Conservation (phyloP, 2,113 vertebrate species). For the Pollimyrus isidori region DNA sequence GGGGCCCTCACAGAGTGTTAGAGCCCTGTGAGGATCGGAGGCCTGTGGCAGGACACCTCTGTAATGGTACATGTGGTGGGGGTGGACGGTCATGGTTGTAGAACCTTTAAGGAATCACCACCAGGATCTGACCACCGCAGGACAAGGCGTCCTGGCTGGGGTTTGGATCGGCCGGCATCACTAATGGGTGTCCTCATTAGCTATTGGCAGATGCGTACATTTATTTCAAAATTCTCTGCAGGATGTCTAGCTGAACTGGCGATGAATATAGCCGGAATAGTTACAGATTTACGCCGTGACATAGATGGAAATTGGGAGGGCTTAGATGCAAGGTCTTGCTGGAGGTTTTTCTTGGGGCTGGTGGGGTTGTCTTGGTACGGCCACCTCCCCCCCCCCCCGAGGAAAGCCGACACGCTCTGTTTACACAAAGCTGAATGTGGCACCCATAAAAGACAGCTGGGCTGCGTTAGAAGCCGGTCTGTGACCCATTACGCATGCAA, state of each 20-base stretch:
- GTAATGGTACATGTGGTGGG: not conserved
- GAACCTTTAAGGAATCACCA: not conserved
- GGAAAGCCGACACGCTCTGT: not conserved
- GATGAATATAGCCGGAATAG: not conserved
- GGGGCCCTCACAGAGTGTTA: not conserved
- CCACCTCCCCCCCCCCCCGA: not conserved
- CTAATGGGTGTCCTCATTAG: not conserved
- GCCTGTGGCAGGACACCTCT: not conserved
- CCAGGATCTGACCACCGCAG: not conserved
- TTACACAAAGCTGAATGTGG: slow-evolving; percentile 3
- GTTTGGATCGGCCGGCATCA: not conserved
- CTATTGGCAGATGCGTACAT: not conserved
- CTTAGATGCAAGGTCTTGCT: not conserved
- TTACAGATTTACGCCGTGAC: not conserved
- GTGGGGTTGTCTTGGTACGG: not conserved
- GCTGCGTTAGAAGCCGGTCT: slow-evolving; percentile 35
- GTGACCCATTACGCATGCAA: slow-evolving; percentile 37
- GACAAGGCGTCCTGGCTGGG: not conserved
- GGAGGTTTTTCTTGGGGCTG: not conserved
- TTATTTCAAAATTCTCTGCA: not conserved
- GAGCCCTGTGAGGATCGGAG: not conserved
- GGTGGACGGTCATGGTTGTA: not conserved
- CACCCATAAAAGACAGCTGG: slow-evolving; percentile 37
- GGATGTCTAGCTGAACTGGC: not conserved
- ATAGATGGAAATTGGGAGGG: not conserved